Percentiles rank a stretch among this genome's conserved stretches.
Conservation (phyloP, 2,888 invertebrate genomes). For the Hirtodrosophila cameraria region DNA sequence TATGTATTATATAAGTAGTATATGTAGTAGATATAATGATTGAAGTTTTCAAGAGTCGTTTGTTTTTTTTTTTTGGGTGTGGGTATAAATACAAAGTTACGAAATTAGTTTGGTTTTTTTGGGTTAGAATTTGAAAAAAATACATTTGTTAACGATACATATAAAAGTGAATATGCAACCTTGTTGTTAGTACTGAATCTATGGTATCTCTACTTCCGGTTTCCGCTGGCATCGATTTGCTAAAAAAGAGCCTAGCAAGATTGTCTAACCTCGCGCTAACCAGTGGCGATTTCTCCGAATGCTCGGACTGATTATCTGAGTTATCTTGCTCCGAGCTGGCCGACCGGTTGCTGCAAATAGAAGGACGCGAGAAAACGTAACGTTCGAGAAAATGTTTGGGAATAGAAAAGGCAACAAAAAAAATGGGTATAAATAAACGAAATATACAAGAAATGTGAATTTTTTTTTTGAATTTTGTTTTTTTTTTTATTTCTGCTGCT, state of each 20-base stretch:
- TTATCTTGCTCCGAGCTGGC: constrained; percentile 87
- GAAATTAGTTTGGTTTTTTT: constrained; percentile 29
- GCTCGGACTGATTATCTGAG: constrained; percentile 83
- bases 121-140: constrained; percentile 35
- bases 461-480: neutral
- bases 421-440: constrained; percentile 27
- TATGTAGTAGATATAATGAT: constrained; percentile 36
- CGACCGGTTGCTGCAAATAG: constrained; percentile 85
- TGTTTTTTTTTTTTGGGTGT: neutral
- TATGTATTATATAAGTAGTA: constrained; percentile 19
- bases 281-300: constrained; percentile 87
- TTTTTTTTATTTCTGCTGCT: constrained; percentile 2
- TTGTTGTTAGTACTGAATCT: constrained; percentile 84
- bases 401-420: constrained; percentile 25
- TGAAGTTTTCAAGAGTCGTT: constrained; percentile 28
- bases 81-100: constrained; percentile 20
- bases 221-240: constrained; percentile 85
- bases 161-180: constrained; percentile 81
- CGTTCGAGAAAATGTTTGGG: constrained; percentile 37
- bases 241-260: constrained; percentile 90
- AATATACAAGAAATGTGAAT: constrained; percentile 27
- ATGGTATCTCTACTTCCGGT: constrained; percentile 84
- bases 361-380: constrained; percentile 58
- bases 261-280: constrained; percentile 90
- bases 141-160: constrained; percentile 39